Base-by-base conservation (phyloP, 2,888 invertebrate species). In the Ellobium chinense region DNA sequence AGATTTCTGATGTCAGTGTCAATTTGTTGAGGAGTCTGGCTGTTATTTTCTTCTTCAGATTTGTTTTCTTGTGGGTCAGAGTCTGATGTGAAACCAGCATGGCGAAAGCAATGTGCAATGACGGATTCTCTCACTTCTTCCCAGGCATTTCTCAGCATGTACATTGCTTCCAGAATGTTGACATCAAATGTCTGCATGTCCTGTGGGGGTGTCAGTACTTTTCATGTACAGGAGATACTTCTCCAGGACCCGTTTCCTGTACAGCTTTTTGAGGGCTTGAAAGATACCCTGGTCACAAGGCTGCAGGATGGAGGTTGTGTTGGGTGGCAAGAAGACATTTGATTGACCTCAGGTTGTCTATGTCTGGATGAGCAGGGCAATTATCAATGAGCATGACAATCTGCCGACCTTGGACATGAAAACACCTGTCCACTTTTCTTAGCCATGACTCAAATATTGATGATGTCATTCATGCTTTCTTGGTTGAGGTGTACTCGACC, bases 291-390 rank as follows among this genome's bases (percentile, higher is more conserved):
- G 58, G 56, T 72, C 72, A 56, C 58, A 58, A 36, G 72, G 58
- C 72, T 72, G 58, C 31, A 29, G 18, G 29, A 31, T 56, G 29
- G 72, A 58, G 31, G 58, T 72, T 18, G 58, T 56, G 37, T 72
- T 72, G 7, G 72, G 72, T 58, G 72, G 72, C n/a, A 72, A 27
- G 56, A 58, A 72, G n/a, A 72, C 29, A 24, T 36, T 72, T 31
- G 29, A 56, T 58, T 60, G 39, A 21, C 21, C 31, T 74, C 74
- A 74, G 24, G 37, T 37, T 60, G 62, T 62, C n/a, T 36, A 39
- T 39, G 29, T n/a, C 56, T 36, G 58, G 29, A 18, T 58, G 72
- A 14, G 34, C 58, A 29, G 56, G 31, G 31, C 56, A 56, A 58
- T 58, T 34, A 18, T 58, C 58, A 34, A 72, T n/a, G 21, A 70